phyloP scores from a whole-genome alignment of 2,797 vertebrate genomes.

The Podargus strigoides region DNA sequence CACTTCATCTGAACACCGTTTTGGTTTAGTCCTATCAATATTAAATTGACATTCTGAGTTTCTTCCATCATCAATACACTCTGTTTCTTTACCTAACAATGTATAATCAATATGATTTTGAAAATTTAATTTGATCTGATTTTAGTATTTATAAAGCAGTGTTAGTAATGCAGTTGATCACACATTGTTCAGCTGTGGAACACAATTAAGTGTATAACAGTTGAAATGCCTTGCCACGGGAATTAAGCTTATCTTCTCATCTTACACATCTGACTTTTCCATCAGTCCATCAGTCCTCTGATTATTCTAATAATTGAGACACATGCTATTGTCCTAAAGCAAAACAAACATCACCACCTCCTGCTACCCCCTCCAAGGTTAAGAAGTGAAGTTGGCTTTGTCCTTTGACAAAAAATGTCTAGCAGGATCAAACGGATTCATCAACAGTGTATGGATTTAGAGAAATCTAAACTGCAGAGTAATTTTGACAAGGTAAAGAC shows the following conservation, averaged over 20 bases:
- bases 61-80: not conserved
- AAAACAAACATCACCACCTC: not conserved
- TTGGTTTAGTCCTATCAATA: not conserved
- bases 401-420: not conserved
- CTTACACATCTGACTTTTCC: not conserved
- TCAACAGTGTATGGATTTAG: not conserved
- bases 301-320: not conserved
- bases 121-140: not conserved
- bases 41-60: not conserved
- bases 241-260: not conserved
- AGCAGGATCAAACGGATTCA: not conserved
- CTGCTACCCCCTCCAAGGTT: accelerated
- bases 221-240: not conserved
- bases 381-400: not conserved
- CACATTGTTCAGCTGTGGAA: not conserved
- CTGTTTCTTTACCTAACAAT: not conserved
- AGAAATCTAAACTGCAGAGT: not conserved
- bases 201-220: not conserved
- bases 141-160: not conserved
- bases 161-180: not conserved
- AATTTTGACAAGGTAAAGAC: not conserved
- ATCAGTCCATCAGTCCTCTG: not conserved
- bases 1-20: not conserved
- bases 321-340: not conserved
- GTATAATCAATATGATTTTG: not conserved